These are phyloP conservation scores for Nyctalus aviator DNA, from an alignment of 2,797 vertebrate species.

Conservation along the genomic window DNA sequence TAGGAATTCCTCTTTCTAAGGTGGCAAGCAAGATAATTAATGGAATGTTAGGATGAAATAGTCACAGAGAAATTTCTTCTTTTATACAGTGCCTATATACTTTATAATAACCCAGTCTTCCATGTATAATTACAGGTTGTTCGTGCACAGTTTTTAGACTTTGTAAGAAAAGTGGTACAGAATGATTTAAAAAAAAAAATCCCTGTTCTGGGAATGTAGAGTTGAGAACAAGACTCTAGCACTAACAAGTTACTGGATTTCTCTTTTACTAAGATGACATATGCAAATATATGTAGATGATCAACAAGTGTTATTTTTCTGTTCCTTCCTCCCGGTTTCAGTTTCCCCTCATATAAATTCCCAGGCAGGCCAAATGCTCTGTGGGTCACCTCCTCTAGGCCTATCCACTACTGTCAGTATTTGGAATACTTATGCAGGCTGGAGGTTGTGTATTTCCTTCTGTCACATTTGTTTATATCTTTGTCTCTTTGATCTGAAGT, in stretches of 20 bases:
- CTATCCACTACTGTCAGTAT: background rate
- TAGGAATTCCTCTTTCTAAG: constrained; percentile 31
- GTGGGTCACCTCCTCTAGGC: background rate
- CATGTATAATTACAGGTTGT: background rate
- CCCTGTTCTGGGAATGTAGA: background rate
- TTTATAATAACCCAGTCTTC: background rate
- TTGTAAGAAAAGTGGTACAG: background rate
- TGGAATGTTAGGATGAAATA: background rate
- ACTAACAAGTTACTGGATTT: background rate
- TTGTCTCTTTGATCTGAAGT: constrained; percentile 53
- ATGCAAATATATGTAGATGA: background rate
- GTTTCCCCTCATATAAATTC: background rate
- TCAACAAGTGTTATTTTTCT: background rate
- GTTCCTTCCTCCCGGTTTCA: background rate
- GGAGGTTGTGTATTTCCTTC: background rate
- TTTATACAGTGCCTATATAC: background rate
- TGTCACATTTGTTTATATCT: constrained; percentile 43
- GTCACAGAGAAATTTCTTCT: constrained; percentile 5
- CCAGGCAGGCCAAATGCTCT: background rate
- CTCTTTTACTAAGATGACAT: background rate
- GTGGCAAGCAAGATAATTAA: background rate
- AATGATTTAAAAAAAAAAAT: background rate
- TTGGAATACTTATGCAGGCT: background rate
- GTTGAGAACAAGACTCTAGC: background rate
- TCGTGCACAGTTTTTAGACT: constrained; percentile 21